Conservation (phyloP, 2,797 vertebrate species). For the Esox masquinongy region DNA sequence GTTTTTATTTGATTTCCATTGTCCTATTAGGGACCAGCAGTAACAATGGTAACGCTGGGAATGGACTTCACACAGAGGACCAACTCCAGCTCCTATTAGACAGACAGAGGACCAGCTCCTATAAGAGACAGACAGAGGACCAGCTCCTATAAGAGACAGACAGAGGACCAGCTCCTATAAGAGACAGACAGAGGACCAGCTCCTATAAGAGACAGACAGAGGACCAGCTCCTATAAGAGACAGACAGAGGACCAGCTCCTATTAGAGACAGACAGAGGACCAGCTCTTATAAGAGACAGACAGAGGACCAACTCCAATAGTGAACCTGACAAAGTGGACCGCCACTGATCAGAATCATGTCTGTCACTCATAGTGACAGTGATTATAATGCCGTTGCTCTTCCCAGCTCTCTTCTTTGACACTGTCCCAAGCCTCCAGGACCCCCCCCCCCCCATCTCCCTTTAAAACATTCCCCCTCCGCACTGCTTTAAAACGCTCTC, state of each 20-base stretch:
- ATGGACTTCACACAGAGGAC: neutral
- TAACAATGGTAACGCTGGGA: neutral
- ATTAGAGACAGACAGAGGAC: too few relatives aligned
- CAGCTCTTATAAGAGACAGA: neutral
- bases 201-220: too few relatives aligned
- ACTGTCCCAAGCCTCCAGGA: conserved; percentile 44
- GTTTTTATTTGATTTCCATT: neutral
- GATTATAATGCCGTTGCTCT: conserved; percentile 46
- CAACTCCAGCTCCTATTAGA: neutral
- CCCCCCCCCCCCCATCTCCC: conserved; percentile 47
- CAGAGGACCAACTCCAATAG: neutral
- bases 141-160: too few relatives aligned
- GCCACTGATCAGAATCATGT: neutral
- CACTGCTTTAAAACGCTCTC: conserved; percentile 64
- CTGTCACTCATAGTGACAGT: conserved; percentile 20
- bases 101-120: too few relatives aligned
- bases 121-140: too few relatives aligned
- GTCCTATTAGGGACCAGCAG: neutral
- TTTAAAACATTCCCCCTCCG: conserved; percentile 45
- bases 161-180: too few relatives aligned
- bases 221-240: too few relatives aligned
- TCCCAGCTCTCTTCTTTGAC: conserved; percentile 67
- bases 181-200: too few relatives aligned
- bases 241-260: too few relatives aligned
- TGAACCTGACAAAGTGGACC: neutral